Conservation (phyloP, 2,888 invertebrate genomes). For the Zele albiditarsus region DNA sequence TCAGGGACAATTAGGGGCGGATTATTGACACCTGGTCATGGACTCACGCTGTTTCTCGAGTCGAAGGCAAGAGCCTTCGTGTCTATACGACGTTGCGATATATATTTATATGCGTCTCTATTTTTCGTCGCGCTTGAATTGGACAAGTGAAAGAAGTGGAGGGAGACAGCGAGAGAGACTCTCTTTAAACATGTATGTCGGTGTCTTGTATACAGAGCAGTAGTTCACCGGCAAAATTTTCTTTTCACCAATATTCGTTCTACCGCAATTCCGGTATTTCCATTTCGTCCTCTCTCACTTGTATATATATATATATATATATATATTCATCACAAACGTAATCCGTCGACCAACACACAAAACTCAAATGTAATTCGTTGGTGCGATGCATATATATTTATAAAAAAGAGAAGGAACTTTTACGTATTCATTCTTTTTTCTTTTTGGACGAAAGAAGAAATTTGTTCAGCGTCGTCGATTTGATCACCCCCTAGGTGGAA, state of each 20-base stretch:
- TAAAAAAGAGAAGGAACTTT: neutral
- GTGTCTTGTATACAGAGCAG: slow-evolving; percentile 8
- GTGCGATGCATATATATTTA: neutral
- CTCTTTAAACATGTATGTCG: neutral
- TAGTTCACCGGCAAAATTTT: slow-evolving; percentile 6
- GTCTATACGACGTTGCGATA: slow-evolving; percentile 29
- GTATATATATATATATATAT: neutral
- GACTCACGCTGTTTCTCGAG: slow-evolving; percentile 65
- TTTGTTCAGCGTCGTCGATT: slow-evolving; percentile 9
- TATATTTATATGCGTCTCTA: neutral
- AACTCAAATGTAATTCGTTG: neutral
- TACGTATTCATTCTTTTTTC: neutral
- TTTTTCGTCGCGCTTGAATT: neutral
- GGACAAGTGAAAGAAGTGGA: slow-evolving; percentile 6
- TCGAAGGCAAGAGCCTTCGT: slow-evolving; percentile 53
- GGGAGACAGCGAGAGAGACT: slow-evolving; percentile 1
- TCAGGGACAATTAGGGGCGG: slow-evolving; percentile 68
- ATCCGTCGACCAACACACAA: slow-evolving; percentile 36
- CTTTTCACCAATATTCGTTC: slow-evolving; percentile 54
- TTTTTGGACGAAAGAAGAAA: neutral
- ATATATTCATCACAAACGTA: slow-evolving; percentile 17
- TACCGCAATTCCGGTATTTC: slow-evolving; percentile 66
- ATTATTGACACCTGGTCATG: slow-evolving; percentile 71
- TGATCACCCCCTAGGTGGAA: slow-evolving; percentile 6
- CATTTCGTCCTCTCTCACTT: slow-evolving; percentile 47